These are phyloP conservation scores for Chloroceryle amazona DNA, from an alignment of 2,797 vertebrate genomes.

Conservation along the genomic window DNA sequence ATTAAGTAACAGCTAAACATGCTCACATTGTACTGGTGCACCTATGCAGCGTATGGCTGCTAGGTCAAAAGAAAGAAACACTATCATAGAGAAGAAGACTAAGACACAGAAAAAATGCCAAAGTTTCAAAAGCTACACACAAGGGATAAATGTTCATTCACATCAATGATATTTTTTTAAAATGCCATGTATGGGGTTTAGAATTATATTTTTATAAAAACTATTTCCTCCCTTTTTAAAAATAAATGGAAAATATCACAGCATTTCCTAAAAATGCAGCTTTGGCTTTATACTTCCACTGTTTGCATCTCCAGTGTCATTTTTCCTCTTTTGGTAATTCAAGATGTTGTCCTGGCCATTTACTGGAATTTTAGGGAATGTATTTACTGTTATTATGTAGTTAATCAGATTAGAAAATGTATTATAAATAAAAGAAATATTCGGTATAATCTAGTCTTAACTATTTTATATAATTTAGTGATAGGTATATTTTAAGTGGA, in stretches of 20 bases:
- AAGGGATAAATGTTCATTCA: slow-evolving; percentile 17
- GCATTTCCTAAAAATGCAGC: slow-evolving; percentile 55
- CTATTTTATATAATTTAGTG: neutral
- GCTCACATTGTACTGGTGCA: neutral
- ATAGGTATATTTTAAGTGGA: neutral
- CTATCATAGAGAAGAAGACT: neutral
- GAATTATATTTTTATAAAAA: slow-evolving; percentile 42
- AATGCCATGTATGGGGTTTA: neutral
- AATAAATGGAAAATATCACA: slow-evolving; percentile 59
- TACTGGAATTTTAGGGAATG: neutral
- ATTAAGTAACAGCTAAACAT: neutral
- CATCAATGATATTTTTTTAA: neutral
- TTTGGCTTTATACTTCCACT: slow-evolving; percentile 18
- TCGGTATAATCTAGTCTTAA: neutral
- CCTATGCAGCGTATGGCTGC: neutral
- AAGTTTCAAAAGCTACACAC: neutral
- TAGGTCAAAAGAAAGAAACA: neutral
- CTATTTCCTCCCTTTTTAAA: slow-evolving; percentile 41
- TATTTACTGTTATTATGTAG: neutral
- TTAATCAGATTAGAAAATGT: neutral
- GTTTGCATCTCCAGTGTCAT: neutral
- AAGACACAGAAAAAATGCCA: neutral
- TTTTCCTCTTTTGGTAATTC: slow-evolving; percentile 25
- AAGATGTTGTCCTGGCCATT: slow-evolving; percentile 13
- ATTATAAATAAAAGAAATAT: slow-evolving; percentile 31